Base-by-base conservation (phyloP, 2,113 vertebrate species). In the Channa argus region DNA sequence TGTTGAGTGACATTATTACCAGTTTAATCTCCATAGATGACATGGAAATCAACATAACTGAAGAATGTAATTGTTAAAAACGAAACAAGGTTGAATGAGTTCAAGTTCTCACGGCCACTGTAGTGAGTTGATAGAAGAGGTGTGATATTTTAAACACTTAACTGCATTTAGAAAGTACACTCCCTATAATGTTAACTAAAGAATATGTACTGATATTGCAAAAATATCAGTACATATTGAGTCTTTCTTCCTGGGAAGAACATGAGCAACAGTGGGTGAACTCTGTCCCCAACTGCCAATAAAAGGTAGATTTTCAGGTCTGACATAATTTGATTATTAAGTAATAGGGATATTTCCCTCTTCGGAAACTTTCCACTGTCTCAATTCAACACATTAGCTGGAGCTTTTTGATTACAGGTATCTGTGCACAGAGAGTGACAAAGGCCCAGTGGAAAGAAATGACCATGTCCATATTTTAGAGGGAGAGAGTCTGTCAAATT, bases 301-400 rank as follows among this genome's bases (percentile, higher is more conserved):
- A 9, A 33, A 34, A 71, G 5, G 33, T 8, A 5, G 63, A 62
- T 44, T 71, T 67, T 67, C 61, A 63, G 47, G 66, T 84, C 44
- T 63, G 39, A 53, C 59, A 49, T 70, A 3, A 46, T 36, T 5
- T 2, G 1, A 51, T 60, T 24, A 62, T 66, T 62, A 50, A 47
- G 8, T 24, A 58, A 74, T 36, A 47, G 53, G n/a, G 11, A 33
- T 37, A 34, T 51, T 0, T 5, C 14, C 24, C 37, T 13, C 5
- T 5, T 6, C 6, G 50, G n/a, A 12, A 58, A 45, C 12, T 49
- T 62, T 47, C 71, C 45, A 13, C 2, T 15, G 5, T 61, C 37
- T 5, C 9, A 49, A 37, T 49, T 2, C 41, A 52, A 5, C 63
- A 73, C 36, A 75, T 65, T n/a, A 36, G 54, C 54, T 44, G 14